Evolutionary conservation across 2,888 invertebrate genomes (phyloP), one percentile per base, ranked within the genome.

Genomic region (Cecidostiba fungosa): DNA sequence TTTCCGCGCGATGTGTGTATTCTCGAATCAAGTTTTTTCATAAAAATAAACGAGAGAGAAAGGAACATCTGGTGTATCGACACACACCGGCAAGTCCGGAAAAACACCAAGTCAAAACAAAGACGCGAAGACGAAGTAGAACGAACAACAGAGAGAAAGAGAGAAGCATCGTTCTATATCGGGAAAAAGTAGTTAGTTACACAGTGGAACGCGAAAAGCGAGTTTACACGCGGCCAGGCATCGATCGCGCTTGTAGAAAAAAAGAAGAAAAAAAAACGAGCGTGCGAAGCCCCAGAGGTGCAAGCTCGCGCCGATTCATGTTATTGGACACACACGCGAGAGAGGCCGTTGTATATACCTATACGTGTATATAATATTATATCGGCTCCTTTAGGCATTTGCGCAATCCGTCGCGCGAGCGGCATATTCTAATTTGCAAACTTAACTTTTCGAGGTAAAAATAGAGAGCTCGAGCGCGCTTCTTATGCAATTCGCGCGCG

Each of bases 361-460:
- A 19, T 16, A 43, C 12, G 5, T 16, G 6, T 62, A 26, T 14
- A 29, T 26, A 62, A 8, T 59, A 62, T 54, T 69, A 36, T 81
- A 81, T 81, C 73, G 77, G 47, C 66, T 81, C 77, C 59, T 69
- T 77, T 59, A 29, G 66, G 29, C 36, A 78, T 79, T 79, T 85
- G 39, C 79, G 79, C 82, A 80, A 83, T 78, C 39, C 14, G 50
- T 26, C 16, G 23, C 36, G 19, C 4, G 36, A 26, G 66, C 39
- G 36, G 50, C 69, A 62, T 43, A 85, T 83, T 83, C 73, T 84
- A 77, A 81, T 84, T 86, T 84, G 72, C 80, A 77, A 86, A 80
- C 77, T 86, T 81, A 54, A 86, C 82, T 77, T 84, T 81, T 72
- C 72, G 69, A 79, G 78, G 62, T 84, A 81, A 84, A 81, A 81